These are phyloP conservation scores for Clarias gariepinus DNA, from an alignment of 2,113 vertebrate genomes.

Conservation along the genomic window DNA sequence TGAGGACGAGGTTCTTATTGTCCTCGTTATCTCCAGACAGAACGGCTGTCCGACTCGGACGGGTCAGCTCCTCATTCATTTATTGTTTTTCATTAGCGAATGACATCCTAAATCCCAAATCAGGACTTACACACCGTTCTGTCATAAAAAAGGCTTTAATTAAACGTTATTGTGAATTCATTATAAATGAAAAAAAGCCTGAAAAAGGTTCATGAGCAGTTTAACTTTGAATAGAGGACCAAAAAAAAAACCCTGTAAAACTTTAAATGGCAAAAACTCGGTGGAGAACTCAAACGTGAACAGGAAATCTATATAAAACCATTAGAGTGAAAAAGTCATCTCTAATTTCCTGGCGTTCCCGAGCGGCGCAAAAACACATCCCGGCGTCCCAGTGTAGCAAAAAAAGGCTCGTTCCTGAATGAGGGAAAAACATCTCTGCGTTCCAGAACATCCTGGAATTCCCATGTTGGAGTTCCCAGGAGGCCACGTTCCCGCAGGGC, in stretches of 20 bases:
- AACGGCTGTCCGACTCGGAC: background rate
- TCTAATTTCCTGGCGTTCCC: no score
- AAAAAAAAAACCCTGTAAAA: background rate
- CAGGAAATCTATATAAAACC: no score
- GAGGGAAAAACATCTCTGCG: background rate
- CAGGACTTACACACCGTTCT: conserved; percentile 19
- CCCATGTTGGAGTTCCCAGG: no score
- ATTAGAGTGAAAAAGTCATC: no score
- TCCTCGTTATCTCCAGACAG: background rate
- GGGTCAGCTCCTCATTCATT: conserved; percentile 22
- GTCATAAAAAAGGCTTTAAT: conserved; percentile 22
- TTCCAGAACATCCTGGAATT: no score
- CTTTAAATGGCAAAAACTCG: background rate
- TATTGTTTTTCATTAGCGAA: conserved; percentile 41
- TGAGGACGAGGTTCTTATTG: no score
- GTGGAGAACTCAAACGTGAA: no score
- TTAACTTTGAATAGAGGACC: background rate
- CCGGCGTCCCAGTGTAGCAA: no score
- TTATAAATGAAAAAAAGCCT: background rate
- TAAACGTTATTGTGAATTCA: conserved; percentile 16
- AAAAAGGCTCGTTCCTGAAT: background rate
- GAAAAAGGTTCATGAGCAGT: background rate
- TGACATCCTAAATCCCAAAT: background rate
- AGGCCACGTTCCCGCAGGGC: background rate
- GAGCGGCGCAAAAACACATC: no score